phyloP scores from a whole-genome alignment of 2,888 invertebrate species.

The Dryomyza anilis region DNA sequence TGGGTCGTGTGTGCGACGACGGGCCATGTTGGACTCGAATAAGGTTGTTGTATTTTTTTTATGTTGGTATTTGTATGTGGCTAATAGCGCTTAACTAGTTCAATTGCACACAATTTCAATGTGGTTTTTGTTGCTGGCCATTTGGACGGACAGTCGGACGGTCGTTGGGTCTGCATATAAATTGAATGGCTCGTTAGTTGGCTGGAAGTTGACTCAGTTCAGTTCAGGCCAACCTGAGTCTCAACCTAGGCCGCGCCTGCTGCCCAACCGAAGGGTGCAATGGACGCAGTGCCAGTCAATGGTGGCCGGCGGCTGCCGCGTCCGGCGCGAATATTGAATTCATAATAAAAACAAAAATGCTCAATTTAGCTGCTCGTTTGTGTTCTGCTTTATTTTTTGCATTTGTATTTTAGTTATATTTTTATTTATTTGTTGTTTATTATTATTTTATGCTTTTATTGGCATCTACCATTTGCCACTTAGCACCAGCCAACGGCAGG shows the following conservation, averaged over 20 bases:
- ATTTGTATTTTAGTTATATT: not conserved
- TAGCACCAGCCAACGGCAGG: not conserved
- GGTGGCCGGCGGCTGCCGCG: constrained; percentile 2
- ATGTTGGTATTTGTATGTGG: constrained; percentile 12
- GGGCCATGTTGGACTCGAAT: too few species aligned
- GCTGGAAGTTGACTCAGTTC: constrained; percentile 7
- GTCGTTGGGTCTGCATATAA: constrained; percentile 3
- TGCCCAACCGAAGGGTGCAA: constrained; percentile 2
- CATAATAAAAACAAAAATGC: constrained; percentile 2
- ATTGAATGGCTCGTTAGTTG: constrained; percentile 22
- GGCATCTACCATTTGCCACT: constrained; percentile 4
- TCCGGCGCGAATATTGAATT: constrained; percentile 1
- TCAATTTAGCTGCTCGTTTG: constrained; percentile 7
- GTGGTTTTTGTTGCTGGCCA: not conserved
- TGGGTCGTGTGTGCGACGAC: too few species aligned
- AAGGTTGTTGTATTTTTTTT: not conserved
- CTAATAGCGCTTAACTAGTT: constrained; percentile 24
- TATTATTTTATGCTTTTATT: constrained; percentile 11
- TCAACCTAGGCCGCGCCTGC: constrained; percentile 17
- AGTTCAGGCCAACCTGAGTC: constrained; percentile 6
- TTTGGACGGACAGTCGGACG: too few species aligned
- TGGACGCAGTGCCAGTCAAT: not conserved
- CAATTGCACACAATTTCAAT: constrained; percentile 2
- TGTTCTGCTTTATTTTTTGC: too few species aligned
- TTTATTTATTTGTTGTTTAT: not conserved